Percentiles rank a stretch among this genome's conserved stretches.
These are phyloP conservation scores for Rhamnusium bicolor DNA, from an alignment of 2,888 invertebrate genomes.

Conservation along the genomic window DNA sequence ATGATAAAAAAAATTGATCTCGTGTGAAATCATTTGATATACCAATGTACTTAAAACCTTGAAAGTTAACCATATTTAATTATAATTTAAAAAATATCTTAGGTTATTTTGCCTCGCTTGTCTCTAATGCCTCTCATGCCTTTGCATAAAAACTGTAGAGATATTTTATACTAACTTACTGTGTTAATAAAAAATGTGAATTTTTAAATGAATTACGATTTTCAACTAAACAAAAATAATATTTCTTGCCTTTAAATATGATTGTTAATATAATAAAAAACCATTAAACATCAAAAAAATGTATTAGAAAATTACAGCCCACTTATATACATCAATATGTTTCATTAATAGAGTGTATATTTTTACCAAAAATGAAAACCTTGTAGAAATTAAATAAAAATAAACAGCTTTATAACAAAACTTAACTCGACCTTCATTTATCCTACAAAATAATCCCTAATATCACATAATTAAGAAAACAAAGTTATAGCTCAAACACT, in stretches of 20 bases:
- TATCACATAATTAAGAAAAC: background rate
- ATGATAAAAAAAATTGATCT: constrained; percentile 13
- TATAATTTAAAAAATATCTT: background rate
- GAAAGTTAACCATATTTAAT: constrained; percentile 29
- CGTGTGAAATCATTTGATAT: constrained; percentile 4
- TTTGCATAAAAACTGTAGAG: background rate
- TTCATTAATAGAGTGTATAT: background rate
- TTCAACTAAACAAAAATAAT: background rate
- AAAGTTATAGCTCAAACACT: background rate
- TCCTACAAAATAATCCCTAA: background rate
- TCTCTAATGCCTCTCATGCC: background rate
- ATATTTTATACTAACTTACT: background rate
- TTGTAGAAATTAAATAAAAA: background rate
- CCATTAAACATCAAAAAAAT: too few relatives aligned
- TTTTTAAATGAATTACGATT: background rate
- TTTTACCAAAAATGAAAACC: background rate
- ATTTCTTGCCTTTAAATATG: constrained; percentile 11
- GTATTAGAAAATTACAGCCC: background rate
- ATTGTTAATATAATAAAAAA: constrained; percentile 1
- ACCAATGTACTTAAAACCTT: constrained; percentile 32
- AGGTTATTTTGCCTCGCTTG: constrained; percentile 12
- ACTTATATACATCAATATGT: background rate
- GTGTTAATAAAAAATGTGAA: background rate
- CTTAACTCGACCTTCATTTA: background rate
- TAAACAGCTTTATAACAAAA: background rate